These are phyloP conservation scores for Pandemis cinnamomeana DNA, from an alignment of 2,888 invertebrate species.

Conservation along the genomic window DNA sequence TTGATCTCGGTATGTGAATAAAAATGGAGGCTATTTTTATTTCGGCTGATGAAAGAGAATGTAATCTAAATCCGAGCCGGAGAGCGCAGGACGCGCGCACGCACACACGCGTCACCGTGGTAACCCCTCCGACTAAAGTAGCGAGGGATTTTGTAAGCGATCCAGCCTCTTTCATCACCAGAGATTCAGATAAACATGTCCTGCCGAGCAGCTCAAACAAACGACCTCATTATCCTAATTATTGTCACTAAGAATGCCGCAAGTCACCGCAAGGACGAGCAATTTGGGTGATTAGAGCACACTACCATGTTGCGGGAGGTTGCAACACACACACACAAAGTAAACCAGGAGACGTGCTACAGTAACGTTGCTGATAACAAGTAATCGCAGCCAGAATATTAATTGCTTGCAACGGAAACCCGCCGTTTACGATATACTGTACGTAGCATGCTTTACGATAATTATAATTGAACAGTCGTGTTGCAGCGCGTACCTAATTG, in stretches of 20 bases:
- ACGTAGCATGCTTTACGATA: background rate
- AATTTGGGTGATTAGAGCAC: background rate
- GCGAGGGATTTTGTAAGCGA: no score
- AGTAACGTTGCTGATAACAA: background rate
- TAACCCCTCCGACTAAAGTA: no score
- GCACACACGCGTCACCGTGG: background rate
- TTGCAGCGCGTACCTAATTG: background rate
- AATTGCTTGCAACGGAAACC: conserved; percentile 1
- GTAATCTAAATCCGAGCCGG: background rate
- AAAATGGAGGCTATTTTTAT: background rate
- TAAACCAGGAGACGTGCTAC: background rate
- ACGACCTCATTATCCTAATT: background rate
- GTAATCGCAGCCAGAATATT: background rate
- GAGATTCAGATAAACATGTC: no score
- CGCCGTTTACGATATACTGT: background rate
- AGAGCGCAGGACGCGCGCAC: background rate
- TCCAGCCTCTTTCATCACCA: no score
- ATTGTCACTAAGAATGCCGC: background rate
- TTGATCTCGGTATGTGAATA: no score
- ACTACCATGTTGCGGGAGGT: background rate
- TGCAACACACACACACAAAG: background rate
- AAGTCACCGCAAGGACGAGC: background rate
- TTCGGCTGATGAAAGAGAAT: background rate
- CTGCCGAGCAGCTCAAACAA: no score
- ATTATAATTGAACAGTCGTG: background rate